A percentile compares a stretch with the other conserved stretches of the same genome.
Evolutionary conservation across 2,113 vertebrate species (phyloP).

Genomic region (Pundamilia nyererei): DNA sequence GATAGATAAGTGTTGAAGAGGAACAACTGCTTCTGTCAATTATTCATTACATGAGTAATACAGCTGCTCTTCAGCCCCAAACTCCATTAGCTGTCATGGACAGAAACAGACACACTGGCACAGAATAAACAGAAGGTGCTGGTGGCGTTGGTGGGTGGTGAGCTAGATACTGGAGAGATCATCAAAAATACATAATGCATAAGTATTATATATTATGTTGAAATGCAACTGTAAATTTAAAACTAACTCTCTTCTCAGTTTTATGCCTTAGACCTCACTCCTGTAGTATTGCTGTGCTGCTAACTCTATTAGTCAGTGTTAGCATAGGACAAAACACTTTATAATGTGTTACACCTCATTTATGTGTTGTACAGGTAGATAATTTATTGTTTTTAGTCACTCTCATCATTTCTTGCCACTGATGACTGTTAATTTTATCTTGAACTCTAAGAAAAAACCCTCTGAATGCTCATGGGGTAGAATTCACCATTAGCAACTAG

Average conservation of each 20-base stretch:
- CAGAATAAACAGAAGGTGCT: background rate
- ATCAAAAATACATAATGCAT: background rate
- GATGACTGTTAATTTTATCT: background rate
- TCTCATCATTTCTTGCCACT: background rate
- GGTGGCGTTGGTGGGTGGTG: background rate
- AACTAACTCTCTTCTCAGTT: background rate
- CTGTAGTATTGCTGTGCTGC: background rate
- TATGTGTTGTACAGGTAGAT: background rate
- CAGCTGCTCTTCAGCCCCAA: background rate
- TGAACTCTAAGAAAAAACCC: background rate
- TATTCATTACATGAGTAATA: constrained; percentile 9
- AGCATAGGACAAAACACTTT: background rate
- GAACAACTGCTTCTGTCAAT: constrained; percentile 3
- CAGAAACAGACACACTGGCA: background rate
- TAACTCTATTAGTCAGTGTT: background rate
- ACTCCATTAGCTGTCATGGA: background rate
- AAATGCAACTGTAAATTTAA: background rate
- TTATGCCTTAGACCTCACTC: background rate
- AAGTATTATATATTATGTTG: background rate
- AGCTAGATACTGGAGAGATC: background rate
- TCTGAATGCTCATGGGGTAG: background rate
- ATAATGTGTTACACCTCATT: background rate
- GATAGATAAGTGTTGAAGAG: constrained; percentile 2
- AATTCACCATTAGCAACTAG: background rate
- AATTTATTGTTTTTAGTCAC: background rate